These are phyloP conservation scores for Brienomyrus brachyistius DNA, from an alignment of 2,113 vertebrate genomes.

Conservation along the genomic window DNA sequence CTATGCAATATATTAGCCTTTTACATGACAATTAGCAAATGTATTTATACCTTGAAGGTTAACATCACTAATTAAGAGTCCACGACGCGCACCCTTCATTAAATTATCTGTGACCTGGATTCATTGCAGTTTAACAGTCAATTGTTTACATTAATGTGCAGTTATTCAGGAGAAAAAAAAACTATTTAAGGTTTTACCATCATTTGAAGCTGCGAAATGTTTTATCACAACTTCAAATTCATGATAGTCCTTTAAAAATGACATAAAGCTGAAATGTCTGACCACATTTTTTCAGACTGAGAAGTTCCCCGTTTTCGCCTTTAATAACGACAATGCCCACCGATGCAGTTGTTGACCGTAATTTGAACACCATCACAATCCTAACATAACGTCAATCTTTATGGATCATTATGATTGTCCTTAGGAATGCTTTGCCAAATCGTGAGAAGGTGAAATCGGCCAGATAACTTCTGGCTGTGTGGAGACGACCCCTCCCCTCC, in stretches of 20 bases:
- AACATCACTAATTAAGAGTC: conserved; percentile 1
- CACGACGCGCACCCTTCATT: conserved; percentile 6
- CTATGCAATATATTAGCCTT: conserved; percentile 34
- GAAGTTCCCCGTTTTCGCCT: background rate
- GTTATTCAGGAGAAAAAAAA: conserved; percentile 13
- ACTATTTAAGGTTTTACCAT: conserved; percentile 15
- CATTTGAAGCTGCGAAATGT: background rate
- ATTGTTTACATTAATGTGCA: conserved; percentile 12
- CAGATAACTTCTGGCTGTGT: background rate
- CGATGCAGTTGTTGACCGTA: background rate
- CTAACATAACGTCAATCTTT: background rate
- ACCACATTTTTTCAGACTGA: background rate
- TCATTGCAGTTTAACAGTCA: conserved; percentile 18
- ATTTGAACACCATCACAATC: background rate
- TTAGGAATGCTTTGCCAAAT: background rate
- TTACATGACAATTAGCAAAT: conserved; percentile 27
- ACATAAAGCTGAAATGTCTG: background rate
- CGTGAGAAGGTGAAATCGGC: background rate
- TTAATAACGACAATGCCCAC: background rate
- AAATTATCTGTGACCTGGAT: background rate
- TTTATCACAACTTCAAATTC: background rate
- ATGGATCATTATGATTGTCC: background rate
- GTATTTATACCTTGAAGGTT: conserved; percentile 8
- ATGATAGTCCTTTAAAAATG: background rate
- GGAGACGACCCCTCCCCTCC: background rate